These are phyloP conservation scores for Plestiodon gilberti DNA, from an alignment of 2,113 vertebrate species.

Conservation along the genomic window DNA sequence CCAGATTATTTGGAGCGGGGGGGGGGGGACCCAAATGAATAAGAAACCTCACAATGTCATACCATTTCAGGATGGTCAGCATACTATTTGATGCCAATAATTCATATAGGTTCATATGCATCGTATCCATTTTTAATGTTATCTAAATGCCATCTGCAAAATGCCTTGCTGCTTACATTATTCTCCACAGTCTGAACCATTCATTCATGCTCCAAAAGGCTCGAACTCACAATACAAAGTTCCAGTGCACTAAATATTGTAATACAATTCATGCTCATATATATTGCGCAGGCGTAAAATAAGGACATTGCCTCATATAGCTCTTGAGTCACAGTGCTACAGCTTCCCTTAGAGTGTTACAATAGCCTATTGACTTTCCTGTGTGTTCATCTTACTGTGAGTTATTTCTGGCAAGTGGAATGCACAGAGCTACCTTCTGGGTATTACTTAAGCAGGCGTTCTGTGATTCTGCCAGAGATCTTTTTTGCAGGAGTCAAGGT, in stretches of 20 bases:
- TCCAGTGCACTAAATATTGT: slow-evolving; percentile 39
- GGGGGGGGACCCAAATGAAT: not conserved
- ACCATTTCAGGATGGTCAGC: slow-evolving; percentile 16
- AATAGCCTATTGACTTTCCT: slow-evolving; percentile 66
- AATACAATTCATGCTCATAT: slow-evolving; percentile 60
- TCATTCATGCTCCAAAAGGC: slow-evolving; percentile 57
- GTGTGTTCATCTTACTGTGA: slow-evolving; percentile 71
- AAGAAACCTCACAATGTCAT: slow-evolving; percentile 21
- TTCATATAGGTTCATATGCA: slow-evolving; percentile 10
- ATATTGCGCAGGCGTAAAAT: slow-evolving; percentile 52
- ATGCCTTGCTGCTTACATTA: slow-evolving; percentile 56
- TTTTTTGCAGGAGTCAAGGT: slow-evolving; percentile 76
- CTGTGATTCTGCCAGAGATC: slow-evolving; percentile 74
- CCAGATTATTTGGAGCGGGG: slow-evolving; percentile 26
- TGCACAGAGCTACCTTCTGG: slow-evolving; percentile 69
- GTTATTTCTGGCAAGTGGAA: slow-evolving; percentile 74
- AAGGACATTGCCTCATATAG: slow-evolving; percentile 61
- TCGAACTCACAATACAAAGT: slow-evolving; percentile 60
- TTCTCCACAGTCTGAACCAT: slow-evolving; percentile 49
- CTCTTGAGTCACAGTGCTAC: slow-evolving; percentile 59
- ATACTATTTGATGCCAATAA: slow-evolving; percentile 19
- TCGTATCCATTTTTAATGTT: slow-evolving; percentile 29
- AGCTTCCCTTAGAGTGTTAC: slow-evolving; percentile 70
- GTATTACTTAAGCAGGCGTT: slow-evolving; percentile 72
- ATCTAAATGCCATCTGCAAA: slow-evolving; percentile 48